These are phyloP conservation scores for Todiramphus saurophagus DNA, from an alignment of 2,113 vertebrate genomes.

Conservation along the genomic window DNA sequence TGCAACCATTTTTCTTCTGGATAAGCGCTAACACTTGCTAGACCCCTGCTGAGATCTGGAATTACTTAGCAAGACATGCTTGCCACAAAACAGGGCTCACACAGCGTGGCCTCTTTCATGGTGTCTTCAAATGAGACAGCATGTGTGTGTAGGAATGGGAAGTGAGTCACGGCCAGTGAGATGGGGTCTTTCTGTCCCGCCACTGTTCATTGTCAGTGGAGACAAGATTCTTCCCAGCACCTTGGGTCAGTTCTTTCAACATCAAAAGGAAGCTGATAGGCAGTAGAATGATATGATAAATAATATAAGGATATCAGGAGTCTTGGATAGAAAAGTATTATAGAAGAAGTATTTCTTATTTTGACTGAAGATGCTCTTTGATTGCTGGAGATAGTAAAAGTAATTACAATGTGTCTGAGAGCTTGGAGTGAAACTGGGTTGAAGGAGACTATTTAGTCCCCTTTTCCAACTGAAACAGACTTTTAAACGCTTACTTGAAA, in stretches of 20 bases:
- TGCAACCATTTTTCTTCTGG: not conserved
- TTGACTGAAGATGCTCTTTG: not conserved
- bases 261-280: not conserved
- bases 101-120: not conserved
- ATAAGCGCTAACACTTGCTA: not conserved
- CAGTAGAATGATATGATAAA: not conserved
- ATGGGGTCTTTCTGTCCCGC: not conserved
- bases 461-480: not conserved
- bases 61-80: not conserved
- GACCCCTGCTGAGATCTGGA: not conserved
- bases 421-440: not conserved
- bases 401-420: not conserved
- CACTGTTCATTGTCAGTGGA: not conserved
- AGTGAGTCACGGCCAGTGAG: not conserved
- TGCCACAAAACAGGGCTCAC: not conserved
- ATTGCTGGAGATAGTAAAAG: not conserved
- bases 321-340: not conserved
- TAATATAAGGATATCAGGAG: not conserved
- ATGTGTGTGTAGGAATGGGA: fast-evolving
- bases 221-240: not conserved
- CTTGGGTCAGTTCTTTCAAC: not conserved
- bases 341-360: not conserved
- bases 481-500: not conserved
- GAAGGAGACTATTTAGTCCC: not conserved
- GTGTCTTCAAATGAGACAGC: not conserved